Evolutionary conservation across 1,140 invertebrate genomes (phyloP).

Genomic region (Ooceraea biroi): DNA sequence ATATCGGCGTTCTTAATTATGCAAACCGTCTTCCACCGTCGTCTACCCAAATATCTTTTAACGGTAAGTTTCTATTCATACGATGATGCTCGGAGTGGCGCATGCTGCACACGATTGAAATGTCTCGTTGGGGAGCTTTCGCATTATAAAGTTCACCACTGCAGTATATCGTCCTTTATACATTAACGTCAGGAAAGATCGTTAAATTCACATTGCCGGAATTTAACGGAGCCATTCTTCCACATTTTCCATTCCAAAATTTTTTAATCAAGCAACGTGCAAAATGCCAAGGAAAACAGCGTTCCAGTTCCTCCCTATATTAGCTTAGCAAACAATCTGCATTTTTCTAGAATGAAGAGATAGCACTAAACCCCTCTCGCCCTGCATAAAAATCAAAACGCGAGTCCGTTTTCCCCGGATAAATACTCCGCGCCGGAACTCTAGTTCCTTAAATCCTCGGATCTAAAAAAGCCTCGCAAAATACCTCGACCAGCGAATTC

Average conservation of each 20-base stretch:
- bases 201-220: not conserved
- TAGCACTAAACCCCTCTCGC: not conserved
- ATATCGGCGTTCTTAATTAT: conserved; percentile 21
- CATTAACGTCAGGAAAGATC: not conserved
- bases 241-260: not conserved
- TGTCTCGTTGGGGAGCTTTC: too few species aligned
- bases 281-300: not conserved
- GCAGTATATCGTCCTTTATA: not conserved
- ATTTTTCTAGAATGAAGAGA: not conserved
- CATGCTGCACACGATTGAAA: not conserved
- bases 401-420: not conserved
- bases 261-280: not conserved
- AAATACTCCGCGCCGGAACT: not conserved
- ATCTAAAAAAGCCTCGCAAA: not conserved
- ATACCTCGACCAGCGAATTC: conserved; percentile 7
- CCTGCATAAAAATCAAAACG: not conserved
- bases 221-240: not conserved
- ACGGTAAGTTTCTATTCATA: not conserved
- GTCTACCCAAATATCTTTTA: not conserved
- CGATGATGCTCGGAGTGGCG: not conserved
- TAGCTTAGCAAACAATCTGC: not conserved
- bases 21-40: too few species aligned
- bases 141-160: too few species aligned
- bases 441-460: not conserved
- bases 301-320: not conserved